Base-by-base conservation (phyloP, 1,140 invertebrate species). In the Portunus trituberculatus region DNA sequence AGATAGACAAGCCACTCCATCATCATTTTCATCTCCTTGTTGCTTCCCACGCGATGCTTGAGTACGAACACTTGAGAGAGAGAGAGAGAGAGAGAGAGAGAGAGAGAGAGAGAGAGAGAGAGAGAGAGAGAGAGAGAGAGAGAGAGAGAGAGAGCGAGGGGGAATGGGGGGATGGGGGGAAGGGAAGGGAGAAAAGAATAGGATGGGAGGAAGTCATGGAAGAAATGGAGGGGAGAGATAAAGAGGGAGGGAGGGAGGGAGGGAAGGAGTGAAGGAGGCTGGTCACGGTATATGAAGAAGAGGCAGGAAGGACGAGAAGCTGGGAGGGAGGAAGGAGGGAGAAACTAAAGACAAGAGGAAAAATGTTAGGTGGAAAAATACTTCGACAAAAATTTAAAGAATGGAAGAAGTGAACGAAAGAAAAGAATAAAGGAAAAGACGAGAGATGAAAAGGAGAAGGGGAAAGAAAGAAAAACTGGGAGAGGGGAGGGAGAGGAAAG, bases 71-170 rank as follows among this genome's bases (percentile, higher is more conserved):
- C 39, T 39, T 6, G 6, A 39, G 39, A 39, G 39, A 6, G 39
- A 39, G 39, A 39, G 39, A 39, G 67, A 76, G 16, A n/a, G 67
- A 76, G 67, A 76, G 67, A 76, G 67, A 76, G 67, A 76, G 67
- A 76, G 67, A 76, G 67, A 76, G 67, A 76, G 67, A 76, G 67
- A 76, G 67, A 76, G 67, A 76, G 67, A 76, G 67, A 76, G 67
- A 76, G 67, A 76, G 67, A 76, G 67, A 76, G 67, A 76, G 67
- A 76, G 67, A 76, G 67, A 76, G 67, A 76, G 67, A 76, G 67
- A 76, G 67, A 76, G 67, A 76, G 67, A 76, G 67, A 76, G 67
- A 76, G 67, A 76, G 67, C 12, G 67, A 76, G 67, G n/a, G 67
- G n/a, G 67, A 76, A 25, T n/a, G 67, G n/a, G 67, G 20, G 67